A percentile compares a stretch with the other conserved stretches of the same genome.
Evolutionary conservation across 2,113 vertebrate genomes (phyloP).

Genomic region (Dipodomys merriami): DNA sequence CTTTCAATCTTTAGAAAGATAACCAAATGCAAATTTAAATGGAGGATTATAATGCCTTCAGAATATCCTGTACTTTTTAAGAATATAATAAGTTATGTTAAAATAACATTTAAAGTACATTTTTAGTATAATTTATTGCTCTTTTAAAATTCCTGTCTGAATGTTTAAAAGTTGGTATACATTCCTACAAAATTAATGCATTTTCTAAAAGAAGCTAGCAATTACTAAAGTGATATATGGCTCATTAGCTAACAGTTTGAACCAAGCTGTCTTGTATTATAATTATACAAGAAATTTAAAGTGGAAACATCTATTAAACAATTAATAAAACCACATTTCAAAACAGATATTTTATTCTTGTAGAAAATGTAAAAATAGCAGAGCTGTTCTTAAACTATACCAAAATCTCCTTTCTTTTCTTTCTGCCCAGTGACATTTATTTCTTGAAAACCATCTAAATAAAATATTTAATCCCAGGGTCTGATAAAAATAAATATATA

Average conservation of each 20-base stretch:
- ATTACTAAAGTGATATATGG: constrained; percentile 77
- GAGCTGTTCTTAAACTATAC: constrained; percentile 25
- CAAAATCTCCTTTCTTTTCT: not conserved
- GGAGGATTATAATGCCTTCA: not conserved
- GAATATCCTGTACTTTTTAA: constrained; percentile 24
- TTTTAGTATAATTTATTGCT: constrained; percentile 37
- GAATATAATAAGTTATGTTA: not conserved
- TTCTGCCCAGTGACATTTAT: not conserved
- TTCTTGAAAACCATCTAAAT: constrained; percentile 53
- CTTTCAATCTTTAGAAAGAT: constrained; percentile 53
- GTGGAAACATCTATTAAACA: constrained; percentile 71
- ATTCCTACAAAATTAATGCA: constrained; percentile 65
- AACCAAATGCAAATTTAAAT: constrained; percentile 12
- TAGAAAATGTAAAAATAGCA: constrained; percentile 34
- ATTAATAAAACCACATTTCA: constrained; percentile 69
- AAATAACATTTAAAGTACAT: constrained; percentile 54
- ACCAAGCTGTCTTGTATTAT: constrained; percentile 71
- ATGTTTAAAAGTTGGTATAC: constrained; percentile 53
- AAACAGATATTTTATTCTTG: constrained; percentile 60
- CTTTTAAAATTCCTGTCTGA: constrained; percentile 52
- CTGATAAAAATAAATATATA: constrained; percentile 31
- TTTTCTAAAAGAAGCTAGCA: constrained; percentile 67
- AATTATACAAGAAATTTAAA: constrained; percentile 77
- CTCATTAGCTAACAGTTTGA: constrained; percentile 81
- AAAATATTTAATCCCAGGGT: constrained; percentile 51